Conservation (phyloP, 2,888 invertebrate species). For the Xanthia togata region DNA sequence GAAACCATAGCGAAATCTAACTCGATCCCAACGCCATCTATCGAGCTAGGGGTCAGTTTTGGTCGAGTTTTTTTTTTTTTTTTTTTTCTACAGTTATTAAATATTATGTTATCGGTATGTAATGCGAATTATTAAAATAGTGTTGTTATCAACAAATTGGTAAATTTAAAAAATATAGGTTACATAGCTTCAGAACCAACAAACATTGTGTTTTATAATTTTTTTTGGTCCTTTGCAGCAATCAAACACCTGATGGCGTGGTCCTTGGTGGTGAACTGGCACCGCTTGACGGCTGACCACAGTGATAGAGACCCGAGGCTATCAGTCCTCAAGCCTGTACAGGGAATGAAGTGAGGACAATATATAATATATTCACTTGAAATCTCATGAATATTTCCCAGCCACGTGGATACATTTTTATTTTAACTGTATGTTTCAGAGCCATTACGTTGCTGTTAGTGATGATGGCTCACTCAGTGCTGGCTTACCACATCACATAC, state of each 20-base stretch:
- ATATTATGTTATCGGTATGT: too few relatives aligned
- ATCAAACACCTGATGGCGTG: conserved; percentile 73
- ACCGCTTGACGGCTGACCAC: conserved; percentile 71
- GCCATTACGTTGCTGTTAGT: conserved; percentile 73
- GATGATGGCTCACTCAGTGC: conserved; percentile 76
- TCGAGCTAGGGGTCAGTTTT: conserved; percentile 43
- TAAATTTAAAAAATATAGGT: background rate
- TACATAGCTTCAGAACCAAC: background rate
- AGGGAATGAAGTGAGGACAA: conserved; percentile 76
- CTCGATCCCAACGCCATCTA: conserved; percentile 72
- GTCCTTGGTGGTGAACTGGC: conserved; percentile 77
- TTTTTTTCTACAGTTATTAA: too few relatives aligned
- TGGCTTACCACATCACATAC: conserved; percentile 73
- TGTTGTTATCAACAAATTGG: background rate
- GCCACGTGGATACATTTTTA: background rate
- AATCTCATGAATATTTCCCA: background rate
- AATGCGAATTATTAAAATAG: background rate
- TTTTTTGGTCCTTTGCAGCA: conserved; percentile 66
- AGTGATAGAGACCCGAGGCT: conserved; percentile 72
- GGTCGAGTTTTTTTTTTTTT: too few relatives aligned
- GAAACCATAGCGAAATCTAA: conserved; percentile 72
- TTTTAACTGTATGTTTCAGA: conserved; percentile 68
- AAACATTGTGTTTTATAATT: background rate
- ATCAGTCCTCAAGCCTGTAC: conserved; percentile 73
- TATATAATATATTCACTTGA: too few relatives aligned